A percentile compares a stretch with the other conserved stretches of the same genome.
phyloP scores from a whole-genome alignment of 1,140 invertebrate genomes.

The Chionoecetes opilio region DNA sequence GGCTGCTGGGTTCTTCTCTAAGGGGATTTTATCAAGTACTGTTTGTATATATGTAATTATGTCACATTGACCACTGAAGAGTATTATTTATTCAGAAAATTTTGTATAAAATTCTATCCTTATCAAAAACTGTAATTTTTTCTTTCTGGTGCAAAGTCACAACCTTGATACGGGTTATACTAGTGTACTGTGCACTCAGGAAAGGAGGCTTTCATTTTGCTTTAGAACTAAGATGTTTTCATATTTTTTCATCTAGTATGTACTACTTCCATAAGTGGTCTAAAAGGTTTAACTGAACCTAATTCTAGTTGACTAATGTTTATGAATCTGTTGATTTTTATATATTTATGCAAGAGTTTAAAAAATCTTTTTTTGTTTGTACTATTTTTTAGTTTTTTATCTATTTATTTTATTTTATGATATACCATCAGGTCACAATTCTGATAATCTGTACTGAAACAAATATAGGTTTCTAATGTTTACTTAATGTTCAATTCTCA shows the following conservation, averaged over 20 bases:
- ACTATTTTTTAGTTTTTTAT: too few species aligned
- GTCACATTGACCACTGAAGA: neutral
- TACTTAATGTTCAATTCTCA: too few species aligned
- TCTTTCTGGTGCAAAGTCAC: neutral
- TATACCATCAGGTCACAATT: too few species aligned
- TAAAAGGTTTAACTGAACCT: neutral
- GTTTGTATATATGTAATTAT: constrained; percentile 31
- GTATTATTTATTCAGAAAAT: neutral
- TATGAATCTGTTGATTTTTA: neutral
- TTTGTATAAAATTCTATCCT: neutral
- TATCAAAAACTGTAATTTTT: neutral
- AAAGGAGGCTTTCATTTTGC: neutral
- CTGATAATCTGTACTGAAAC: too few species aligned
- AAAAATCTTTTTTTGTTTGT: too few species aligned
- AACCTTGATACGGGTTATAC: neutral
- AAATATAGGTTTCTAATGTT: too few species aligned
- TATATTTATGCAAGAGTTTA: neutral
- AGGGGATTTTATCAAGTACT: neutral
- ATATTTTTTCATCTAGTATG: neutral
- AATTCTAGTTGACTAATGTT: neutral
- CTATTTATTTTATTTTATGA: too few species aligned
- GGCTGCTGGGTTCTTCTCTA: neutral
- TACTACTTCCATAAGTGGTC: neutral
- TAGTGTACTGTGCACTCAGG: constrained; percentile 12
- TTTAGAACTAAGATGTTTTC: neutral